Percentiles rank a stretch among this genome's conserved stretches.
Conservation (phyloP, 2,888 invertebrate species). For the Chymomyza fuscimana region DNA sequence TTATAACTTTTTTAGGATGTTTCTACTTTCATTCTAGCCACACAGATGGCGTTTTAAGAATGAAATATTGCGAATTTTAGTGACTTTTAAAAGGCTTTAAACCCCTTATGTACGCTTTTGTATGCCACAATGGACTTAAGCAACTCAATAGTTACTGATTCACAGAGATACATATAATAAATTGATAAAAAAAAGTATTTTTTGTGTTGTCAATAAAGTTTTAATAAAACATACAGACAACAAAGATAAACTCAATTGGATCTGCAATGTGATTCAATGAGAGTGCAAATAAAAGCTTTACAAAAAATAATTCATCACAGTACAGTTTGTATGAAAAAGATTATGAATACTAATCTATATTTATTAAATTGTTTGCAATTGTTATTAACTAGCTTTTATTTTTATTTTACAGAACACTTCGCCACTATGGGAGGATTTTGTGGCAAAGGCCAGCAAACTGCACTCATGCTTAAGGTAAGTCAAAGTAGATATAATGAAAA, state of each 20-base stretch:
- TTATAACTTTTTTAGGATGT: not conserved
- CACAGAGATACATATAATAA: not conserved
- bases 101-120: not conserved
- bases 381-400: not conserved
- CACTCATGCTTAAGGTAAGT: slow-evolving; percentile 96
- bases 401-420: slow-evolving; percentile 88
- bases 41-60: not conserved
- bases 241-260: slow-evolving; percentile 64
- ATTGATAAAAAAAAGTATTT: too few species aligned
- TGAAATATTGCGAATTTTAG: not conserved
- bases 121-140: not conserved
- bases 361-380: too few species aligned
- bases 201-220: slow-evolving; percentile 18
- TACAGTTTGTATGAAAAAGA: not conserved
- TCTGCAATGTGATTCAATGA: slow-evolving; percentile 1
- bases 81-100: too few species aligned
- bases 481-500: slow-evolving; percentile 2
- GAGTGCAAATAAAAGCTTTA: not conserved
- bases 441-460: slow-evolving; percentile 95
- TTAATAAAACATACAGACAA: slow-evolving; percentile 68
- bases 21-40: not conserved
- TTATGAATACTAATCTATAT: too few species aligned
- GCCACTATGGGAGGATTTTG: slow-evolving; percentile 97
- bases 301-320: not conserved
- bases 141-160: not conserved